These are phyloP conservation scores for Hyperopisus bebe DNA, from an alignment of 2,113 vertebrate genomes.

Conservation along the genomic window DNA sequence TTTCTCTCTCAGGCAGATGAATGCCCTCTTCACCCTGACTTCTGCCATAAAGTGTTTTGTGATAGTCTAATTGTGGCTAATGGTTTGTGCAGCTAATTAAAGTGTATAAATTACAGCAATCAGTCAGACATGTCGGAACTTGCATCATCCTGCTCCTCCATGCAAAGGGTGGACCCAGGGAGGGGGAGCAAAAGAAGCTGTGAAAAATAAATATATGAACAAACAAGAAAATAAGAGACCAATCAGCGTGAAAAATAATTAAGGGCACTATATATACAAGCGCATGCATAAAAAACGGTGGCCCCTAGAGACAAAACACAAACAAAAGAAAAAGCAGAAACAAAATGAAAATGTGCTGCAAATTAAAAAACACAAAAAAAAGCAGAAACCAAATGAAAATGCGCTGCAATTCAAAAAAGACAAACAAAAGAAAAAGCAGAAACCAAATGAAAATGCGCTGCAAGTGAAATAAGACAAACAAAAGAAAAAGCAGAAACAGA, in stretches of 20 bases:
- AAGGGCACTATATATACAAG: neutral
- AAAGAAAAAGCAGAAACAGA: too few relatives aligned
- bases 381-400: too few relatives aligned
- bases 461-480: too few relatives aligned
- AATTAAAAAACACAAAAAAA: too few relatives aligned
- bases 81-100: conserved; percentile 99
- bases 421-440: too few relatives aligned
- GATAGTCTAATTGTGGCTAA: conserved; percentile 99
- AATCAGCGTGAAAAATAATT: neutral
- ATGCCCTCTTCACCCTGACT: conserved; percentile 53
- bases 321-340: too few relatives aligned
- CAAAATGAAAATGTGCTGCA: too few relatives aligned
- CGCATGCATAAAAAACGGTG: neutral
- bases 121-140: conserved; percentile 82
- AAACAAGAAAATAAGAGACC: neutral
- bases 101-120: conserved; percentile 99
- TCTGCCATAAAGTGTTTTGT: conserved; percentile 84
- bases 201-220: neutral
- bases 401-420: too few relatives aligned
- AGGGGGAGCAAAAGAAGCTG: neutral
- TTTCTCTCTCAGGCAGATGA: conserved; percentile 40
- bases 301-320: too few relatives aligned
- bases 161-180: conserved; percentile 27
- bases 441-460: too few relatives aligned
- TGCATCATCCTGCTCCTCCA: conserved; percentile 49